Base-by-base conservation (phyloP, 2,797 vertebrate species). In the Neolamprologus multifasciatus region DNA sequence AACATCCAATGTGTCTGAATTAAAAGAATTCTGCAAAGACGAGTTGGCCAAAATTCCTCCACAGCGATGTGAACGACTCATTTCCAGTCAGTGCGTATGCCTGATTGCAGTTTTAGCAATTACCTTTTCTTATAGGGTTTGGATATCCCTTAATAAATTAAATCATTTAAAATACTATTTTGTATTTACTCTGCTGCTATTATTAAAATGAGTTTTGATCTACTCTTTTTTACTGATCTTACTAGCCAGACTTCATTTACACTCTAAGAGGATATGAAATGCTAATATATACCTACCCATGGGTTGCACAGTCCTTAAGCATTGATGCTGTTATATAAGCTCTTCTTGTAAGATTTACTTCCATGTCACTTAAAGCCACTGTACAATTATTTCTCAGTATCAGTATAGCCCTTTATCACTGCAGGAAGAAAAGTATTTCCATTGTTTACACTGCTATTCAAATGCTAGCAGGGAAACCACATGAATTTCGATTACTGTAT, bases 61-160 rank as follows among this genome's bases (percentile, higher is more conserved):
- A 67, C 62, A 38, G 19, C 5, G 1, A 38, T 0, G 2, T 0
- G 33, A 38, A 21, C 1, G 7, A 38, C 59, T 64, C 31, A 64
- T 64, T 64, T 36, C 31, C 7, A 38, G 59, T 36, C 29, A 38
- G 0, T 38, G 11, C 3, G 2, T 13, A 8, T 13, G 19, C 2
- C 33, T 21, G 7, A 38, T 8, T 67, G 62, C 33, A 67, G 62
- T 38, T 38, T 38, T 67, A 38, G 33, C 33, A 38, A 38, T 38
- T 13, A 9, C 1, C 4, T 38, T 67, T 67, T 21, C 62, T 13
- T 21, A 67, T 11, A 0, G 0, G 62, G 33, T 38, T 38, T 67
- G 1, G 33, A 38, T 4, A 38, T 13, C 10, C 62, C 11, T 64
- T 64, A 64, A 64, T 64, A 38, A 64, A 38, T 38, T 0, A 21